Evolutionary conservation across 2,888 invertebrate species (phyloP).

Genomic region (Clunio marinus): DNA sequence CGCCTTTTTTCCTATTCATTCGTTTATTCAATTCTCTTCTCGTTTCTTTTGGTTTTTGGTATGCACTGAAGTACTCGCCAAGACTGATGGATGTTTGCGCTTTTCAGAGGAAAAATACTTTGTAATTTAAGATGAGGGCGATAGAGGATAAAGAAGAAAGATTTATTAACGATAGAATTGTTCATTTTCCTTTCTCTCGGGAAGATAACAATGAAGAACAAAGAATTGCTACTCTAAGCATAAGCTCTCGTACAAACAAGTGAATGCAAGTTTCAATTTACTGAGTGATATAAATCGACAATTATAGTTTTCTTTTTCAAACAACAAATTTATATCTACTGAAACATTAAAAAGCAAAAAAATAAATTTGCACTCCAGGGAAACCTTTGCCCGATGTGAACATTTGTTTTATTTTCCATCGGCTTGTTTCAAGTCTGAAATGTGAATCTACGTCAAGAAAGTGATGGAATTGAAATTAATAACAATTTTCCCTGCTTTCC

Average conservation of each 20-base stretch:
- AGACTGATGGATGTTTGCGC: conserved; percentile 12
- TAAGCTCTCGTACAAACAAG: too few species aligned
- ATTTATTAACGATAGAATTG: conserved; percentile 10
- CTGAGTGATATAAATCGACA: conserved; percentile 7
- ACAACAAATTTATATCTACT: too few species aligned
- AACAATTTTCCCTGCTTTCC: too few species aligned
- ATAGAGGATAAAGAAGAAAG: background rate
- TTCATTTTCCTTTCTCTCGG: conserved; percentile 10
- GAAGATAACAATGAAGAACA: background rate
- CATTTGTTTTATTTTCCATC: too few species aligned
- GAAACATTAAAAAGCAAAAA: too few species aligned
- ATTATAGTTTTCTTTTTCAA: background rate
- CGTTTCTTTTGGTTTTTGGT: background rate
- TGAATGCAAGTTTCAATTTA: background rate
- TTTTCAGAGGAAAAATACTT: background rate
- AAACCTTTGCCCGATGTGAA: too few species aligned
- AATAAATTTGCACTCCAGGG: too few species aligned
- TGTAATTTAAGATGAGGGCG: background rate
- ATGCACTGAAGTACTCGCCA: background rate
- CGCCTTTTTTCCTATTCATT: background rate
- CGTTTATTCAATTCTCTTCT: background rate
- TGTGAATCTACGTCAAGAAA: too few species aligned
- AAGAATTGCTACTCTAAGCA: too few species aligned
- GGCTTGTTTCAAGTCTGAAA: too few species aligned
- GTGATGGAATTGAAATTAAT: too few species aligned